Evolutionary conservation across 2,113 vertebrate species (phyloP).

Genomic region (Centropus bengalensis): DNA sequence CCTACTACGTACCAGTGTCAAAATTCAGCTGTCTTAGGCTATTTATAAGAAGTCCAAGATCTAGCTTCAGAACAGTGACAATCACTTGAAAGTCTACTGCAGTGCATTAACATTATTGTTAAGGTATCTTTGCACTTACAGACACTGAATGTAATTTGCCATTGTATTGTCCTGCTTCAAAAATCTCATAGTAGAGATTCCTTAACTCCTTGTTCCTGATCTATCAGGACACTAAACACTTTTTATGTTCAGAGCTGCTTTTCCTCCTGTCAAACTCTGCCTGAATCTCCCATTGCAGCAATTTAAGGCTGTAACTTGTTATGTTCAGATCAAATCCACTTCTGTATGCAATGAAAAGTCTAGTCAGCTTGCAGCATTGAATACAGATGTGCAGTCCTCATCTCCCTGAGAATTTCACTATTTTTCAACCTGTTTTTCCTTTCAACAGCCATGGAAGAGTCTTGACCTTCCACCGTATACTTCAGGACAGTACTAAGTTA

Average conservation of each 20-base stretch:
- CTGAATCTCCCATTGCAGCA: neutral
- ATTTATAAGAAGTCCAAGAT: neutral
- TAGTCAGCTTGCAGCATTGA: neutral
- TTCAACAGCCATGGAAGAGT: neutral
- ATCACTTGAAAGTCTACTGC: neutral
- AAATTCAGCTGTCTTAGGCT: neutral
- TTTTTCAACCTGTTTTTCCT: neutral
- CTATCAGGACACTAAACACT: neutral
- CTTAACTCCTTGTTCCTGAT: neutral
- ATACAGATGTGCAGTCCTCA: neutral
- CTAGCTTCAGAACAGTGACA: neutral
- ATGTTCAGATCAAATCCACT: conserved; percentile 3
- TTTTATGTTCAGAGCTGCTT: neutral
- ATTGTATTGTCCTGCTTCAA: neutral
- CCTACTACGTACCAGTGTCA: neutral
- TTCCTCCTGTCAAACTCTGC: neutral
- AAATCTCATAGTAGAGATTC: neutral
- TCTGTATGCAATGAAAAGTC: neutral
- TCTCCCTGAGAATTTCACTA: neutral
- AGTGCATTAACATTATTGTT: neutral
- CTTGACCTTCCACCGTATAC: neutral
- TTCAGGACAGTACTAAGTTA: neutral
- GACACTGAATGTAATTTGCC: neutral
- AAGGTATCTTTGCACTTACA: neutral
- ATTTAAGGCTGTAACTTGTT: neutral